Percentiles rank a stretch among this genome's conserved stretches.
phyloP scores from a whole-genome alignment of 1,140 invertebrate species.

The Pachyrhynchus sulphureomaculatus region DNA sequence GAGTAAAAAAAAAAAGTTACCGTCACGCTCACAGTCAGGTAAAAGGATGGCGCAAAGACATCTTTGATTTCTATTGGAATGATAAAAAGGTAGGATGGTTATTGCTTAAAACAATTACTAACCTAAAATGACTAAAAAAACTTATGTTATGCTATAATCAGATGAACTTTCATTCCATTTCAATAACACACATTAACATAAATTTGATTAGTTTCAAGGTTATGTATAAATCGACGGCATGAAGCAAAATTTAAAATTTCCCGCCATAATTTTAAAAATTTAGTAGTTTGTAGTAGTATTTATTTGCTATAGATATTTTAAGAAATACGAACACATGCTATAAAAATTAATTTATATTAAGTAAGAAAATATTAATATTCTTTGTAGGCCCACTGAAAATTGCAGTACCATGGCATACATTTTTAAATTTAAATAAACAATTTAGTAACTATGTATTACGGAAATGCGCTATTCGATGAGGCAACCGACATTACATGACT shows the following conservation, averaged over 20 bases:
- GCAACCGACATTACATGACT: too few relatives aligned
- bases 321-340: too few relatives aligned
- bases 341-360: too few relatives aligned
- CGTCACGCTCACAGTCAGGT: conserved; percentile 16
- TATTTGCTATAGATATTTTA: too few relatives aligned
- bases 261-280: background rate
- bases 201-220: conserved; percentile 29
- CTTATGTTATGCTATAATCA: conserved; percentile 26
- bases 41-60: conserved; percentile 15
- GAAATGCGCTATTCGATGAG: too few relatives aligned
- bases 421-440: too few relatives aligned
- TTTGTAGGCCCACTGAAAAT: too few relatives aligned
- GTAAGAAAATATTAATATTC: too few relatives aligned
- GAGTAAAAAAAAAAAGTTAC: conserved; percentile 10
- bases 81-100: conserved; percentile 3
- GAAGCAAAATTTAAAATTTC: conserved; percentile 20
- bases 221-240: conserved; percentile 7
- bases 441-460: too few relatives aligned
- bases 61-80: conserved; percentile 1
- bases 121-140: conserved; percentile 15
- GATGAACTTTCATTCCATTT: conserved; percentile 41
- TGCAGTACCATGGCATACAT: too few relatives aligned
- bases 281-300: too few relatives aligned
- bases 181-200: conserved; percentile 37
- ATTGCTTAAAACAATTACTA: conserved; percentile 22